phyloP scores from a whole-genome alignment of 2,888 invertebrate genomes.

The Palloptera scutellata region DNA sequence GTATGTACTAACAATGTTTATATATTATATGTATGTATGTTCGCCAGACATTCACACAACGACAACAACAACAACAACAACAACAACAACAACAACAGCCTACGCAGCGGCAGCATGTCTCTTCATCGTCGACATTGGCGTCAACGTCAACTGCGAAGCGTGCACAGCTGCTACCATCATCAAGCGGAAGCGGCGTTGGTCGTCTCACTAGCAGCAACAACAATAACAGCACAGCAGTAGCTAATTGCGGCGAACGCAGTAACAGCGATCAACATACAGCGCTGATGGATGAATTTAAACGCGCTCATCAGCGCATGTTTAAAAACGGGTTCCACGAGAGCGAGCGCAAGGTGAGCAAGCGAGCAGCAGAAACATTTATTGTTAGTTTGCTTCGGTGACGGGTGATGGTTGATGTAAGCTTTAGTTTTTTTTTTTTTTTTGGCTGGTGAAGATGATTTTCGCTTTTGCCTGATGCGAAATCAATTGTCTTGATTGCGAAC shows the following conservation, averaged over 20 bases:
- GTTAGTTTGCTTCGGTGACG: too few species aligned
- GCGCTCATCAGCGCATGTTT: conserved; percentile 89
- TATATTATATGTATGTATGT: too few species aligned
- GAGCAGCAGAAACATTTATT: not conserved
- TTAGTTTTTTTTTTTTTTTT: too few species aligned
- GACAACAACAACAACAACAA: conserved; percentile 27
- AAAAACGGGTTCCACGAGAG: conserved; percentile 65
- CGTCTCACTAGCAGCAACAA: conserved; percentile 24
- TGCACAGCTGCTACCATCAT: not conserved
- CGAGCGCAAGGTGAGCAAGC: conserved; percentile 54
- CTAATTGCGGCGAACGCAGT: conserved; percentile 40
- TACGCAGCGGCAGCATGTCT: conserved; percentile 20
- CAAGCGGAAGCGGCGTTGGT: conserved; percentile 7
- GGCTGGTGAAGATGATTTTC: too few species aligned
- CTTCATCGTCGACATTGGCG: conserved; percentile 23
- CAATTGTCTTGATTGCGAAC: not conserved
- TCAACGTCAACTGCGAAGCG: conserved; percentile 14
- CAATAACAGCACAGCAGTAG: conserved; percentile 8
- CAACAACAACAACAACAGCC: conserved; percentile 8
- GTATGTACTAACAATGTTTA: not conserved
- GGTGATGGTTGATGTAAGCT: not conserved
- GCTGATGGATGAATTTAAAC: conserved; percentile 89
- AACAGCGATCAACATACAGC: conserved; percentile 71
- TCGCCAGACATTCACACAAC: not conserved
- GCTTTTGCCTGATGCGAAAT: not conserved